phyloP scores from a whole-genome alignment of 2,797 vertebrate genomes.

The Dicrostonyx torquatus region DNA sequence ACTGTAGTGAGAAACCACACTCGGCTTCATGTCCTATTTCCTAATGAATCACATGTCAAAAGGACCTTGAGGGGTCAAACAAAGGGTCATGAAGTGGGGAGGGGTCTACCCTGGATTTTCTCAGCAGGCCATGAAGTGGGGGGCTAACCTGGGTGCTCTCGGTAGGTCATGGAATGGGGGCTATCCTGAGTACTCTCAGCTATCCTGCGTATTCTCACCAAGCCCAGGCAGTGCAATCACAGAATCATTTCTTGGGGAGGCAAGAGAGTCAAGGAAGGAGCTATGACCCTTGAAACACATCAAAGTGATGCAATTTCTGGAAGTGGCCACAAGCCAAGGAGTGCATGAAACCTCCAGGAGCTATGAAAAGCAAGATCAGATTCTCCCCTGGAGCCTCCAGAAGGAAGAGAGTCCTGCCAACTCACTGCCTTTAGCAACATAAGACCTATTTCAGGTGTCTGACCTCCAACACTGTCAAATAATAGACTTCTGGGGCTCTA shows the following conservation, averaged over 20 bases:
- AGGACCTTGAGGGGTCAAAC: neutral
- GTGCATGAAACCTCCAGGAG: neutral
- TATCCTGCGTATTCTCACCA: neutral
- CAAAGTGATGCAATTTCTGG: constrained; percentile 9
- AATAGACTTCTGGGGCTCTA: neutral
- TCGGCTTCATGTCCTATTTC: neutral
- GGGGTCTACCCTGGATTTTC: neutral
- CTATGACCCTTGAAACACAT: constrained; percentile 14
- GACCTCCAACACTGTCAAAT: neutral
- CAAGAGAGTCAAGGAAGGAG: neutral
- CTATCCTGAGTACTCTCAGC: neutral
- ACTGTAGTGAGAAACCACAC: neutral
- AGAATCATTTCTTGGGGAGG: neutral
- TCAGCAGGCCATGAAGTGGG: neutral
- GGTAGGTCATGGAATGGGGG: neutral
- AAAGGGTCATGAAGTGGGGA: neutral
- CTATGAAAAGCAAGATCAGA: neutral
- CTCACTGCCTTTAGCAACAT: neutral
- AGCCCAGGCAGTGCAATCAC: neutral
- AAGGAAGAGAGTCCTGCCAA: neutral
- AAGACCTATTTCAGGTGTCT: neutral
- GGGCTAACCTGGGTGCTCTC: neutral
- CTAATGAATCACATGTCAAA: neutral
- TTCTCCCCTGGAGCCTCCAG: neutral
- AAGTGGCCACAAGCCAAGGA: constrained; percentile 36